Base-by-base conservation (phyloP, 2,113 vertebrate genomes). In the Malurus alboscapulatus region DNA sequence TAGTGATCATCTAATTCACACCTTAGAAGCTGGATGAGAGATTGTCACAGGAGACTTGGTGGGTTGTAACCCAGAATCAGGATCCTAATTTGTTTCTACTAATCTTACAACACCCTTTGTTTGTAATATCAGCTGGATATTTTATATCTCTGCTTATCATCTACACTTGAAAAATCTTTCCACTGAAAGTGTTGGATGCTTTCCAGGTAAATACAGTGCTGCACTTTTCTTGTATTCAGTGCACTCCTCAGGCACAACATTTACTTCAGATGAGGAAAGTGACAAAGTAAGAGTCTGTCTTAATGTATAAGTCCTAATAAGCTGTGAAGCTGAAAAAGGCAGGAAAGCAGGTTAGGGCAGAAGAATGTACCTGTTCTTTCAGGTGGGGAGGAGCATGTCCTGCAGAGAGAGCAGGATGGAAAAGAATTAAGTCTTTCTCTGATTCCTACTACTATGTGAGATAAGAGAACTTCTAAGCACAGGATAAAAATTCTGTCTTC, bases 51-150 rank as follows among this genome's bases (percentile, higher is more conserved):
- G 50, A 81, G 62, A 12, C 44, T 36, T 63, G 47, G 44, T 62
- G 55, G 51, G 54, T 83, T 83, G 36, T 84, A 55, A 81, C 45
- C 61, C 44, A 81, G 57, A 80, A 65, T 58, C 55, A 92, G 61
- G 48, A 92, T 88, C 65, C n/a, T 45, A 74, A 53, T 30, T 78
- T 88, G 50, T 79, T 92, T 20, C 69, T 20, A 27, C 40, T 92
- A 9, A 75, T 81, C 34, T 68, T 68, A 65, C 50, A 27, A 76
- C 38, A 34, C 26, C 78, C 36, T 74, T 72, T 38, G 53, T 88
- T 87, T 93, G 80, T 88, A 75, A 5, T 61, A 88, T 25, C 91
- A 94, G 73, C 77, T 88, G 89, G 89, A 55, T 94, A 51, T 81
- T 94, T 96, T 71, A 81, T 34, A 77, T 76, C 68, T 87, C 65